These are phyloP conservation scores for Drosophila formosana DNA, from an alignment of 2,888 invertebrate species.

Conservation along the genomic window DNA sequence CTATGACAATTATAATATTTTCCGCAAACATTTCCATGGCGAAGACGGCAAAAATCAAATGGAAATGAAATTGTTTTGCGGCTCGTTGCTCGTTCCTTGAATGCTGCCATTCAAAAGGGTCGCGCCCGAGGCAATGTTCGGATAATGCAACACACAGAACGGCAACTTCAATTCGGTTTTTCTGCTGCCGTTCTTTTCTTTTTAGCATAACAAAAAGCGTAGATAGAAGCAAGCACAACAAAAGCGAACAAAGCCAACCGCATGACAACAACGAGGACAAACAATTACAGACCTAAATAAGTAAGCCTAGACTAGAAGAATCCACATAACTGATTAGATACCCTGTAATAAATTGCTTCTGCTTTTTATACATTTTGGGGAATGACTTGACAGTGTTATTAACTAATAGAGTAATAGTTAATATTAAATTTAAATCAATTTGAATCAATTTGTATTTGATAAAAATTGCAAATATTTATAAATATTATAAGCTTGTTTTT, in stretches of 20 bases:
- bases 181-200: constrained; percentile 2
- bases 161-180: constrained; percentile 54
- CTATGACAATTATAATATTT: constrained; percentile 22
- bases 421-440: too few relatives aligned
- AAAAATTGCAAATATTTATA: too few relatives aligned
- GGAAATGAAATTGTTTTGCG: constrained; percentile 25
- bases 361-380: too few relatives aligned
- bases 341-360: not conserved
- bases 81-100: not conserved
- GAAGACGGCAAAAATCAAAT: constrained; percentile 4
- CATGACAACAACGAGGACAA: constrained; percentile 37
- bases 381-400: too few relatives aligned
- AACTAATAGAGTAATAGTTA: too few relatives aligned
- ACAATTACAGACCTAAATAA: constrained; percentile 52
- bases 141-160: constrained; percentile 67
- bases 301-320: not conserved
- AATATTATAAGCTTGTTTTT: too few relatives aligned
- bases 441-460: too few relatives aligned
- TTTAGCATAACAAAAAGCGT: constrained; percentile 29
- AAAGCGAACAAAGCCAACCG: constrained; percentile 33
- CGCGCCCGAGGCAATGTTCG: constrained; percentile 45
- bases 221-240: constrained; percentile 28
- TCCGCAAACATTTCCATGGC: constrained; percentile 7
- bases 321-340: not conserved
- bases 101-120: constrained; percentile 26